These are phyloP conservation scores for Oeneis ivallda DNA, from an alignment of 2,888 invertebrate species.

Conservation along the genomic window DNA sequence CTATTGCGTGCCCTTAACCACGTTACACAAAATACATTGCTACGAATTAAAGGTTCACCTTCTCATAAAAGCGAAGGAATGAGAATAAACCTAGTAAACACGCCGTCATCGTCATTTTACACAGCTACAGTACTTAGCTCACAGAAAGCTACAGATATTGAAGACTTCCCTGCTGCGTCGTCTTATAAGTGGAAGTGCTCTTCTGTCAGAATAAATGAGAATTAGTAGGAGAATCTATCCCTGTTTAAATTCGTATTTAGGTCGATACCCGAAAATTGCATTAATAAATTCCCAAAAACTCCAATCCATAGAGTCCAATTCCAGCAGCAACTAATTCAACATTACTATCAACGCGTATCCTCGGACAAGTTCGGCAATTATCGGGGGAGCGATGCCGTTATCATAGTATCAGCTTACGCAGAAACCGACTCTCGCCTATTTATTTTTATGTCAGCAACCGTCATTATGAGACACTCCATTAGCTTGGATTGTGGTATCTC, in stretches of 20 bases:
- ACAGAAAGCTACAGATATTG: not conserved
- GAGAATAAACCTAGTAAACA: constrained; percentile 14
- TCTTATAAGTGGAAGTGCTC: too few species aligned
- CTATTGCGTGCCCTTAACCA: constrained; percentile 54
- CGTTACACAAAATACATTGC: constrained; percentile 27
- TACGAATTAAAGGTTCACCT: constrained; percentile 25
- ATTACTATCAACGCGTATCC: constrained; percentile 56
- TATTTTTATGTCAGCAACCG: constrained; percentile 82
- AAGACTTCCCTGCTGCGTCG: too few species aligned
- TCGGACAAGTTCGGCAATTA: constrained; percentile 78
- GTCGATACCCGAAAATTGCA: not conserved
- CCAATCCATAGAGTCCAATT: constrained; percentile 18
- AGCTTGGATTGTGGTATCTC: constrained; percentile 80
- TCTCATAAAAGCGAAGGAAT: constrained; percentile 11
- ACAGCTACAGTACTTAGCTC: too few species aligned
- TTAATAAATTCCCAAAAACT: not conserved
- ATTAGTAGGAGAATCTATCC: too few species aligned
- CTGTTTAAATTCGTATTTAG: too few species aligned
- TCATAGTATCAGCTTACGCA: constrained; percentile 82
- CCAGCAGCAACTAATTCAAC: constrained; percentile 65
- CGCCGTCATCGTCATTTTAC: not conserved
- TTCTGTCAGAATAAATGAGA: too few species aligned
- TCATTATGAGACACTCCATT: constrained; percentile 82
- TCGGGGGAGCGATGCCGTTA: constrained; percentile 80
- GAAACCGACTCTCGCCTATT: constrained; percentile 82